Evolutionary conservation across 2,888 invertebrate genomes (phyloP).

Genomic region (Hetaerina titia): DNA sequence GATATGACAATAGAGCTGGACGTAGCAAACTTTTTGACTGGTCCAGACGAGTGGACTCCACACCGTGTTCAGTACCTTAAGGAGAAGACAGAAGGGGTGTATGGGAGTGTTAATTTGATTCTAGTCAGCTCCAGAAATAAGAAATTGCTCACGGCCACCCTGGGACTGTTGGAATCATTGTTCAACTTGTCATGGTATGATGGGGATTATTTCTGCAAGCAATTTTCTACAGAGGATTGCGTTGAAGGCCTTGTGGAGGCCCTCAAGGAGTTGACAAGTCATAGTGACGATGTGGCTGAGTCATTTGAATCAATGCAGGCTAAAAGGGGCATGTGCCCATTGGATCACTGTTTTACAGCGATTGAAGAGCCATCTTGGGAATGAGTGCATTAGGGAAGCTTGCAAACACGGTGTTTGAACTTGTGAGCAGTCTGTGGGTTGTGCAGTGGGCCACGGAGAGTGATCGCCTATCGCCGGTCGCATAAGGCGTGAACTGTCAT

Average conservation of each 20-base stretch:
- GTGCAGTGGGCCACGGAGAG: no score
- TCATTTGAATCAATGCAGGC: neutral
- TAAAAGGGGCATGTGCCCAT: slow-evolving; percentile 12
- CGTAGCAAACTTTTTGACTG: no score
- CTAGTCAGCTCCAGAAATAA: no score
- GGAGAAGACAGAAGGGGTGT: no score
- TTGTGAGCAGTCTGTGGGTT: no score
- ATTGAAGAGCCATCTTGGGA: slow-evolving; percentile 39
- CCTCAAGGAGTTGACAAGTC: slow-evolving; percentile 10
- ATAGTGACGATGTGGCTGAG: neutral
- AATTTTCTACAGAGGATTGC: slow-evolving; percentile 69
- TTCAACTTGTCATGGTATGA: slow-evolving; percentile 70
- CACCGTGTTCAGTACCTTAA: no score
- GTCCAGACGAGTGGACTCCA: no score
- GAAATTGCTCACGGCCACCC: slow-evolving; percentile 73
- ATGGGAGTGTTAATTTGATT: no score
- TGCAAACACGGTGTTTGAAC: no score
- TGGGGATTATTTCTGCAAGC: slow-evolving; percentile 72
- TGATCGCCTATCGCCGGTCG: no score
- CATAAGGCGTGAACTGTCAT: no score
- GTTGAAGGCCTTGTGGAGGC: neutral
- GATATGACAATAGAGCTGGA: no score
- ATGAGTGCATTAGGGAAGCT: neutral
- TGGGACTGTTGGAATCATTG: slow-evolving; percentile 72
- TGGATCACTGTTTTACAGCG: slow-evolving; percentile 62